These are phyloP conservation scores for Acromyrmex charruanus DNA, from an alignment of 1,140 invertebrate genomes.

Conservation along the genomic window DNA sequence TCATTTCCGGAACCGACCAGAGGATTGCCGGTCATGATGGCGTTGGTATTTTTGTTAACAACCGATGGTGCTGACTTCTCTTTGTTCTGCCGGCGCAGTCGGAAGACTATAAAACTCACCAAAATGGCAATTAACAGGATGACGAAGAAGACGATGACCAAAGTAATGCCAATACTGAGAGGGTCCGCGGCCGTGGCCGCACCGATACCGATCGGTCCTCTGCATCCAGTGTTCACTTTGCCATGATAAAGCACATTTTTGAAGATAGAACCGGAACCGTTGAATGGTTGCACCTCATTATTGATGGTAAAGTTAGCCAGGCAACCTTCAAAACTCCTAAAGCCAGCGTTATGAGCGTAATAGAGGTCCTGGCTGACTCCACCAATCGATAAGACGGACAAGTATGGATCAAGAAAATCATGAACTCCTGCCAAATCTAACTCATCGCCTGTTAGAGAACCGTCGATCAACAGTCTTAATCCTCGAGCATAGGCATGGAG, in stretches of 20 bases:
- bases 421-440: slow-evolving; percentile 94
- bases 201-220: slow-evolving; percentile 90
- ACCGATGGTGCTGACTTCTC: slow-evolving; percentile 89
- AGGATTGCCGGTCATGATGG: slow-evolving; percentile 82
- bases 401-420: slow-evolving; percentile 96
- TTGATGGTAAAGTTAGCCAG: slow-evolving; percentile 96
- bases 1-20: slow-evolving; percentile 79
- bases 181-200: slow-evolving; percentile 93
- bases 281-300: slow-evolving; percentile 95
- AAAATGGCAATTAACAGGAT: slow-evolving; percentile 95
- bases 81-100: slow-evolving; percentile 93
- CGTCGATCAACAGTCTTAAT: slow-evolving; percentile 91
- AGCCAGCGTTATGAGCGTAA: slow-evolving; percentile 85
- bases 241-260: slow-evolving; percentile 90
- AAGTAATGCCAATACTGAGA: slow-evolving; percentile 95
- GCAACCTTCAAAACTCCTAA: slow-evolving; percentile 93
- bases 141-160: slow-evolving; percentile 98
- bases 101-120: slow-evolving; percentile 95
- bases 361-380: slow-evolving; percentile 88
- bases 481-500: slow-evolving; percentile 90
- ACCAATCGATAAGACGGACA: slow-evolving; percentile 93
- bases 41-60: slow-evolving; percentile 82
- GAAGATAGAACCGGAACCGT: slow-evolving; percentile 94
- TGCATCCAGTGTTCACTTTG: slow-evolving; percentile 90
- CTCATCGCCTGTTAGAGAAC: slow-evolving; percentile 92